Evolutionary conservation across 2,113 vertebrate species (phyloP).

Genomic region (Xerus inauris): DNA sequence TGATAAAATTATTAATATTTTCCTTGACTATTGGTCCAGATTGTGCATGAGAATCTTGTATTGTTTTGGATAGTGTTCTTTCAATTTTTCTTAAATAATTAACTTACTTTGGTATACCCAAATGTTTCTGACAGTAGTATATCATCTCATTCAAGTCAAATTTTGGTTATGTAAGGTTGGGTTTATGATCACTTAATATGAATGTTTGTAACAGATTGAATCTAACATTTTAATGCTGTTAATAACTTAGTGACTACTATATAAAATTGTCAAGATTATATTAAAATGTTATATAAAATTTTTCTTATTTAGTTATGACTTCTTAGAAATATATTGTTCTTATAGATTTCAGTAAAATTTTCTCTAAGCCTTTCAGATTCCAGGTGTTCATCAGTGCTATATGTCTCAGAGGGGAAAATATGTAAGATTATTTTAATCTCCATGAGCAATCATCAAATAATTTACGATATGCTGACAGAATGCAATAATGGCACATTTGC

Average conservation of each 20-base stretch:
- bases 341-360: neutral
- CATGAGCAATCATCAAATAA: slow-evolving; percentile 19
- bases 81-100: neutral
- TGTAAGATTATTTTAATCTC: slow-evolving; percentile 57
- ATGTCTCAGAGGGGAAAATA: neutral
- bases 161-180: neutral
- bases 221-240: neutral
- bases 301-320: neutral
- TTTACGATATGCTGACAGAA: slow-evolving; percentile 7
- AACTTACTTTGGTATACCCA: neutral
- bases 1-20: no score
- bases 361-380: neutral
- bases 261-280: neutral
- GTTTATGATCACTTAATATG: neutral
- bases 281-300: neutral
- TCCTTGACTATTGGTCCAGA: no score
- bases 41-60: no score
- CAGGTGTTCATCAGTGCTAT: slow-evolving; percentile 50
- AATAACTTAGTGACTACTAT: neutral
- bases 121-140: neutral
- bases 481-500: neutral
- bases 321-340: neutral
- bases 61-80: no score
- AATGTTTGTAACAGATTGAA: neutral
- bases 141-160: neutral